Percentiles rank a stretch among this genome's conserved stretches.
Evolutionary conservation across 2,888 invertebrate species (phyloP).

Genomic region (Julus scanicus): DNA sequence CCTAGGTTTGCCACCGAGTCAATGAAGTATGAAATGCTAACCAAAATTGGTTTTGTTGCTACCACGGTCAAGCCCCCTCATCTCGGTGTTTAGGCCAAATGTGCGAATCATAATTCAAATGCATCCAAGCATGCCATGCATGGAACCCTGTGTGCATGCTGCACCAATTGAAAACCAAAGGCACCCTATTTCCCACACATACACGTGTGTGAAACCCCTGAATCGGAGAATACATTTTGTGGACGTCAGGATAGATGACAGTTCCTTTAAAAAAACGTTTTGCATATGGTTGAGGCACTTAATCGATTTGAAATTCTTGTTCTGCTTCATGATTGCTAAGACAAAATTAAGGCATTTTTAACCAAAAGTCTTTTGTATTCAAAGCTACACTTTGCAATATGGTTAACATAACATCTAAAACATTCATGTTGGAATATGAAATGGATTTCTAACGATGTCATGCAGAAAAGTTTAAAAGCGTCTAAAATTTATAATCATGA

Average conservation of each 20-base stretch:
- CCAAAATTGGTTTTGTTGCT: conserved; percentile 3
- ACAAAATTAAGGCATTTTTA: background rate
- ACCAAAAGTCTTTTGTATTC: too few species aligned
- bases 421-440: too few species aligned
- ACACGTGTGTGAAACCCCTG: background rate
- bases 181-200: conserved; percentile 27
- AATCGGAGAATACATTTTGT: background rate
- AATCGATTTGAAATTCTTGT: background rate
- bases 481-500: too few species aligned
- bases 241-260: background rate
- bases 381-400: too few species aligned
- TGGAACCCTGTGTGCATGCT: background rate
- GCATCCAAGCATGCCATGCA: background rate
- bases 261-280: background rate
- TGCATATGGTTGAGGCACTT: background rate
- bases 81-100: background rate
- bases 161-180: background rate
- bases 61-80: conserved; percentile 29
- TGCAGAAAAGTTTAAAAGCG: too few species aligned
- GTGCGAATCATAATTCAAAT: conserved; percentile 22
- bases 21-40: conserved; percentile 36
- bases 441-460: too few species aligned
- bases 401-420: too few species aligned
- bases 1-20: background rate
- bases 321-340: background rate